Conservation (phyloP, 2,113 vertebrate species). For the Candoia aspera region DNA sequence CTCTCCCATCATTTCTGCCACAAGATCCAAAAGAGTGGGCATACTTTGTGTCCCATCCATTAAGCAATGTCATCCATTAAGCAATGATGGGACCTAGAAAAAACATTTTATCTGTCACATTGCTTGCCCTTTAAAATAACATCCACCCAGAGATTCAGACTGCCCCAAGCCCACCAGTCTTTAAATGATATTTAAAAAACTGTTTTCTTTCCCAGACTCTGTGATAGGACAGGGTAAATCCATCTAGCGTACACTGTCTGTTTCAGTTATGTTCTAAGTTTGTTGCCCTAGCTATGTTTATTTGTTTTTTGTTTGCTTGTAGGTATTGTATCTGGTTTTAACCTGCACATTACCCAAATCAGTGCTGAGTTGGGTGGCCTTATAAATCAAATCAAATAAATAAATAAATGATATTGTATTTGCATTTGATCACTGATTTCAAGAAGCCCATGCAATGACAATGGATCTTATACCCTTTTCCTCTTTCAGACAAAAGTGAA, state of each 20-base stretch:
- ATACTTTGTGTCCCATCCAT: background rate
- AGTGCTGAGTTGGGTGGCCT: too few species aligned
- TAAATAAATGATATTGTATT: background rate
- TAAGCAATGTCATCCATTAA: background rate
- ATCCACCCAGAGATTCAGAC: background rate
- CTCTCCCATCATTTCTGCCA: background rate
- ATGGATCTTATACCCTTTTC: background rate
- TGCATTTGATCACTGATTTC: background rate
- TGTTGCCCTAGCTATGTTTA: too few species aligned
- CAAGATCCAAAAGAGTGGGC: background rate
- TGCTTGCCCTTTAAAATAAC: background rate
- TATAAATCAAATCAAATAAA: too few species aligned
- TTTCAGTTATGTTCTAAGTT: too few species aligned
- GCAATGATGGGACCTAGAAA: background rate
- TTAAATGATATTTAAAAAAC: too few species aligned
- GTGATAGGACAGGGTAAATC: too few species aligned
- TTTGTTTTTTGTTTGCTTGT: too few species aligned
- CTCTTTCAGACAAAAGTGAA: background rate
- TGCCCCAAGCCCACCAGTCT: too few species aligned
- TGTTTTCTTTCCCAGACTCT: too few species aligned
- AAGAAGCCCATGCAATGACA: slow-evolving; percentile 4
- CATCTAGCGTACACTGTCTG: too few species aligned
- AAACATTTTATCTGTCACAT: background rate
- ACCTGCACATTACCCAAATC: too few species aligned
- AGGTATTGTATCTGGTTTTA: too few species aligned